Base-by-base conservation (phyloP, 1,140 invertebrate species). In the Megathymus violae region DNA sequence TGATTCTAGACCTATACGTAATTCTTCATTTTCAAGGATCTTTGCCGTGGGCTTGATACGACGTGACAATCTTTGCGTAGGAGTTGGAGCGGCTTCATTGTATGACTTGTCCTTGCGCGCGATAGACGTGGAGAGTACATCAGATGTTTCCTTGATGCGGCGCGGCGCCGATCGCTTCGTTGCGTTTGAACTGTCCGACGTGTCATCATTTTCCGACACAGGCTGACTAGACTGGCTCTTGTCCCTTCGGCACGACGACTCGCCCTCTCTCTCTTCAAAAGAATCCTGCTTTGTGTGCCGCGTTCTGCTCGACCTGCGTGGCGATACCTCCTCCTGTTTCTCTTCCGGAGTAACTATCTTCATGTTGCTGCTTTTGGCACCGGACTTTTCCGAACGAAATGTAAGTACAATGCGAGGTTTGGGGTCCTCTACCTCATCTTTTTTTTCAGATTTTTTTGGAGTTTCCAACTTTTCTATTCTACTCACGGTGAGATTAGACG, bases 31-130 rank as follows among this genome's bases (percentile, higher is more conserved):
- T 10, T 91, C 92, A 3, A 93, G 71, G 10, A 93, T 88, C 75
- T 93, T 93, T 3, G 92, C 82, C 11, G 92, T 93, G 6, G 93
- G 92, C 56, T 93, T 93, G 11, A 93, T 93, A 44, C 92, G 85
- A 2, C 93, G 80, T 15, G 92, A 91, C 11, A 85, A 62, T 5
- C 89, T 68, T 50, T 82, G 78, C 0, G 80, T 77, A 4, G 78
- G 76, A 27, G 59, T 59, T 38, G 76, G 58, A 13, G 64, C 52
- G 15, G 82, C 67, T 67, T 92, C 89, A 73, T 91, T 91, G 54
- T 91, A 93, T 4, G 86, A 90, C 59, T 93, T 93, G 64, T 93
- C 92, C 67, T 93, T 93, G 13, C 93, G 84, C 2, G 92, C 92
- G 62, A 93, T 93, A 3, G 92, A 92, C 78, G 91, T 93, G 44